Evolutionary conservation across 1,140 invertebrate genomes (phyloP), one percentile per base, ranked within the genome.

Genomic region (Ridgeia piscesae): DNA sequence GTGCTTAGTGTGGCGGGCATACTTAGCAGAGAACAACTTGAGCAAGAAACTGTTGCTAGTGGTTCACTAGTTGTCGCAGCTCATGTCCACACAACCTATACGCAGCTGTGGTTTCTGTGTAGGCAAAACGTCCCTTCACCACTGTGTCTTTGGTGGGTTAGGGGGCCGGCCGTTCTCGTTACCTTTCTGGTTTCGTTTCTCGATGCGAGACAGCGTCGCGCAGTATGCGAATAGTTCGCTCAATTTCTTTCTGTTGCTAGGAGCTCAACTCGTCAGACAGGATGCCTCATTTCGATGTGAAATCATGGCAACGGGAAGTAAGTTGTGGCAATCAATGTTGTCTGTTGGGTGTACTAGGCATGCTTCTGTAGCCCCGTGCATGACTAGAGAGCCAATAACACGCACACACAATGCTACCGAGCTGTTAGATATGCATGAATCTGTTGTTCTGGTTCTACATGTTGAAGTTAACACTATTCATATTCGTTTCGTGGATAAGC

Each of bases 291-390:
- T 92, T 92, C 34, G 91, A 92, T 92, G 91, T 92, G 50, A 92
- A 92, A 92, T 92, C 33, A 88, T 92, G 91, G 91, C 91, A 92
- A 77, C 91, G 91, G 48, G 91, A 92, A 92, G 91, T 92, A 92
- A 92, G 91, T 92, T 92, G 91, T 92, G 91, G 88, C 91, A 92
- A 92, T 92, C 91, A 33, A 89, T 92, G 91, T 92, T 92, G 91
- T 92, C 91, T 91, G 35, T 90, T 31, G 35, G 34, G 58, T 77
- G 58, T 77, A 77, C 58, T 77, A 77, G 58, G 58, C 58, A 77
- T 77, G 58, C 58, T 77, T 77, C 58, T 77, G 6, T 77, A 77
- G 58, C 58, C 27, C 58, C 58, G 17, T 77, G 58, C 58, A 77
- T 77, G 58, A 77, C 58, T 42, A 42, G 58, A 77, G 58, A 77